Conservation (phyloP, 2,797 vertebrate genomes). For the Tragelaphus eurycerus region DNA sequence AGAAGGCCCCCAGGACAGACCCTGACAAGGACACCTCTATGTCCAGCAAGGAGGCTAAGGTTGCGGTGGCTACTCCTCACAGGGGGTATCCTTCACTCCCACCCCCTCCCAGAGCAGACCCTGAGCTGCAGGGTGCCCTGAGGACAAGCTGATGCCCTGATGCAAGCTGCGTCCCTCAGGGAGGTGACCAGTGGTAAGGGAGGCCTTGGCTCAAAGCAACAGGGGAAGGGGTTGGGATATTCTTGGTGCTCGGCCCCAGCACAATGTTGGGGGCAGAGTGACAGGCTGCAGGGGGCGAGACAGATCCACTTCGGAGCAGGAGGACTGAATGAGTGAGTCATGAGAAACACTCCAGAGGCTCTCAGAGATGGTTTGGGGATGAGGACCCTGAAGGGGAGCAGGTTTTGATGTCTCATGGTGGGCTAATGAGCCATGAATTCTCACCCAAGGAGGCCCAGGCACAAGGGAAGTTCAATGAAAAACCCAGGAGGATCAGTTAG, state of each 20-base stretch:
- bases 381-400: neutral
- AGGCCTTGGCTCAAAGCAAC: neutral
- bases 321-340: no score
- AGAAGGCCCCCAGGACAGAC: no score
- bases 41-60: no score
- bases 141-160: neutral
- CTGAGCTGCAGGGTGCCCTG: no score
- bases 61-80: neutral
- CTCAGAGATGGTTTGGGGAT: neutral
- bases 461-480: no score
- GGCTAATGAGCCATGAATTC: no score
- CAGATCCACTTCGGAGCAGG: neutral
- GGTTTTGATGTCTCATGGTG: neutral
- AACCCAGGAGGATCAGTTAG: neutral
- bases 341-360: neutral
- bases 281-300: neutral
- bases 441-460: neutral
- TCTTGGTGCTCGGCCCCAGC: neutral
- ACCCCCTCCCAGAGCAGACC: neutral
- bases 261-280: neutral
- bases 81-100: fast-evolving
- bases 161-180: neutral
- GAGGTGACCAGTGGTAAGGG: neutral
- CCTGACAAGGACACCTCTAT: neutral
- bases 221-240: no score